Evolutionary conservation across 2,888 invertebrate species (phyloP), one percentile per base, ranked within the genome.

Genomic region (Xestia rhomboidea): DNA sequence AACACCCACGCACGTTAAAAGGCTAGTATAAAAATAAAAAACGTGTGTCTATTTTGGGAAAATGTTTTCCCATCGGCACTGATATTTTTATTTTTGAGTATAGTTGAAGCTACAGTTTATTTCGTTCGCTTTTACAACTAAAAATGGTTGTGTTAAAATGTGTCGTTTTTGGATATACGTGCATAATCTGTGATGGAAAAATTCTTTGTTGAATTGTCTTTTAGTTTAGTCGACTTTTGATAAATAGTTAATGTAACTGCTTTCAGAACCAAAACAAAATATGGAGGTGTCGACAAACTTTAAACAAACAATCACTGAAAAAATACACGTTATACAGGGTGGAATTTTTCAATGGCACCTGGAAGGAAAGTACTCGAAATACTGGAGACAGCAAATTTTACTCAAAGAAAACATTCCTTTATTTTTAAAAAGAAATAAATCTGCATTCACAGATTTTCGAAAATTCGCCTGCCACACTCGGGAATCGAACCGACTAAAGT

Each of bases 71-170:
- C 62, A 49, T 27, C 66, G 54, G 38, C 41, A n/a, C 54, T 18
- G 60, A 66, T 69, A 62, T 70, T 73, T 69, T 24, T 78, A 69
- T 83, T 81, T 77, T 83, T 69, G 38, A 66, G 51, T 51, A 46
- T 54, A 60, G 46, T 54, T 38, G 62, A 73, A 72, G 57, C 73
- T 51, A n/a, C n/a, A 67, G 57, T 78, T 81, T 60, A 77, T 82
- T 63, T 83, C 46, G 51, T 60, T 72, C 51, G 4, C 11, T 24
- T 68, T 68, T 54, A 44, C 46, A 64, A 64, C 68, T 11, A 21
- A 62, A 73, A 66, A 68, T 73, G 30, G 27, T 62, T 4, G 46
- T 74, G 75, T 54, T 54, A 67, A 73, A 62, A 54, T 24, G 44
- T 11, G 10, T 46, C 18, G 11, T 51, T 30, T 46, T 44, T 51